phyloP scores from a whole-genome alignment of 2,113 vertebrate genomes.

The Struthio camelus region DNA sequence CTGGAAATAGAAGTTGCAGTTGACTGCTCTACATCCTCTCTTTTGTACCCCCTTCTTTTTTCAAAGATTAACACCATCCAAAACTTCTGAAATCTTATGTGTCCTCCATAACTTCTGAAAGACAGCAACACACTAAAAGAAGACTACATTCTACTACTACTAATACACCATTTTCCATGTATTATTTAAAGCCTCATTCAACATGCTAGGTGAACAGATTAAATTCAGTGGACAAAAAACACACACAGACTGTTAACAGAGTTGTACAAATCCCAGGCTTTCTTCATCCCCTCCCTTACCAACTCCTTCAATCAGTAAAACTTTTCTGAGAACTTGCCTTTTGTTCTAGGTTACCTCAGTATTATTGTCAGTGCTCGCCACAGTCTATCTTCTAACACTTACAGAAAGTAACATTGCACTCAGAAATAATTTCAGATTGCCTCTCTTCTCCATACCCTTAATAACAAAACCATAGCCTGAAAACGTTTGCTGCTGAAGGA shows the following conservation, averaged over 20 bases:
- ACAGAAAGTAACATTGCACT: neutral
- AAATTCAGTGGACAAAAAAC: neutral
- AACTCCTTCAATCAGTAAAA: constrained; percentile 8
- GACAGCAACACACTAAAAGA: neutral
- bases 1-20: neutral
- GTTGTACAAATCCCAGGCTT: neutral
- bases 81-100: neutral
- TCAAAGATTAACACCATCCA: neutral
- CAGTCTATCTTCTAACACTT: neutral
- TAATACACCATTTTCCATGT: neutral
- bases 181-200: neutral
- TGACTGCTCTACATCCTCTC: neutral
- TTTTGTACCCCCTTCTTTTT: neutral
- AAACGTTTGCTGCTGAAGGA: neutral
- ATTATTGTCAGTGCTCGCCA: neutral
- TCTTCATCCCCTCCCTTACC: neutral
- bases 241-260: neutral
- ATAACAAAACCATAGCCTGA: neutral
- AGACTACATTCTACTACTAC: neutral
- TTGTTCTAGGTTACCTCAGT: neutral
- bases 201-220: neutral
- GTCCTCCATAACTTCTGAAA: neutral
- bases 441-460: neutral
- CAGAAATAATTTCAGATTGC: neutral
- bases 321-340: neutral